Evolutionary conservation across 2,113 vertebrate genomes (phyloP), one percentile per base, ranked within the genome.

Genomic region (Channa maculata): DNA sequence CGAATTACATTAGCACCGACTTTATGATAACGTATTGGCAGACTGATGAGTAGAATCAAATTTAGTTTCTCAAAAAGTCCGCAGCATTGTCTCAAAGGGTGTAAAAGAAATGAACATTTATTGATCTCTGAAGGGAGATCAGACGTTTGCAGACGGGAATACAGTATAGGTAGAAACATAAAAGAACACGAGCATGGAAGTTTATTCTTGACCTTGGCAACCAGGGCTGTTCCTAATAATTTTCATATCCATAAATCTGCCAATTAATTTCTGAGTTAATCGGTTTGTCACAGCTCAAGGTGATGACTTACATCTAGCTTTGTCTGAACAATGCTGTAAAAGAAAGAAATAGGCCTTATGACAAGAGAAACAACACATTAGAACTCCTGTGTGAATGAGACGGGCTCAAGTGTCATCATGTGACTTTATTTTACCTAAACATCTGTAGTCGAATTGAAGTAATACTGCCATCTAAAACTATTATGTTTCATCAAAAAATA

Each of bases 71-170:
- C 5, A 0, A 46, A 37, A 53, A 1, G 0, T 72, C 37, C 10
- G 62, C 50, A 54, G 55, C 43, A 24, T 59, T 67, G 67, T 71
- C 36, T 49, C 15, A 70, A 39, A 65, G 3, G 24, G 36, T 74
- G 38, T 57, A 49, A 74, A 55, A n/a, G 24, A 75, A 78, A 63
- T 54, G n/a, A 67, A 52, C 67, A 51, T 54, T 58, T 66, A 74
- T 67, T 63, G 73, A 77, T 71, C n/a, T 14, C 33, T 7, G 8
- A 2, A 34, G 41, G 55, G 33, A 80, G 54, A 60, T 65, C 48
- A 39, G 38, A 64, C 44, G 11, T 49, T 34, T 45, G 24, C 36
- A 52, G 76, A 5, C 1, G 0, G 15, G 48, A 52, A 44, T 62
- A 34, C 75, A 59, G 65, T 34, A 6, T 24, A 24, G 24, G 24